Evolutionary conservation across 2,113 vertebrate genomes (phyloP), one percentile per base, ranked within the genome.

Genomic region (Psilopsiagon aymara): DNA sequence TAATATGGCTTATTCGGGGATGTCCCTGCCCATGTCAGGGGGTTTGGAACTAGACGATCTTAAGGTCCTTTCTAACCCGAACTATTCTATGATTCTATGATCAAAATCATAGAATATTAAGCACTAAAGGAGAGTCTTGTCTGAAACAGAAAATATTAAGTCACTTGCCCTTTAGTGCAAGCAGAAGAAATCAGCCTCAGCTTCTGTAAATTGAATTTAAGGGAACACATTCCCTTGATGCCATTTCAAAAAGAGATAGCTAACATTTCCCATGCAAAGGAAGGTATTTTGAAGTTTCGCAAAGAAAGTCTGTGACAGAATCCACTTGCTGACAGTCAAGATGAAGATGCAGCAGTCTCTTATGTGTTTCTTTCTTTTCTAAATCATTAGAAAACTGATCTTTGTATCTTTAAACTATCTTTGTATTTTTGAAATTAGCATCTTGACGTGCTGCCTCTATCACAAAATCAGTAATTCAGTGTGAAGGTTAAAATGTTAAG

Each of bases 381-480:
- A 83, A 92, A 79, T 75, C 77, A 90, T 25, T 94, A 95, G 77
- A 85, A 89, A 95, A 60, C 53, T 80, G 97, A 89, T 28, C 66
- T 88, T 84, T 88, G 7, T 94, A 46, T 82, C 55, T 59, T 82
- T 90, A 94, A 97, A 89, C 47, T 68, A 31, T 27, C 66, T 86
- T 84, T 86, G 8, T 93, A 49, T 82, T 94, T 82, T 97, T 55
- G 44, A 76, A 96, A 80, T 3, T 2, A 64, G 49, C 57, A 64
- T 88, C 77, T 90, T 63, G 39, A 94, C 80, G 52, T 76, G 39
- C 88, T 79, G 18, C 78, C 63, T 96, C 62, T 94, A 82, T 74
- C 86, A 95, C 70, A 96, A 96, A 97, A 90, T 41, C 46, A 89
- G 85, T 86, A 87, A 91, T 96, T 91, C 93, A 85, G 60, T 43